Evolutionary conservation across 1,140 invertebrate species (phyloP).

Genomic region (Drosophila pachea): DNA sequence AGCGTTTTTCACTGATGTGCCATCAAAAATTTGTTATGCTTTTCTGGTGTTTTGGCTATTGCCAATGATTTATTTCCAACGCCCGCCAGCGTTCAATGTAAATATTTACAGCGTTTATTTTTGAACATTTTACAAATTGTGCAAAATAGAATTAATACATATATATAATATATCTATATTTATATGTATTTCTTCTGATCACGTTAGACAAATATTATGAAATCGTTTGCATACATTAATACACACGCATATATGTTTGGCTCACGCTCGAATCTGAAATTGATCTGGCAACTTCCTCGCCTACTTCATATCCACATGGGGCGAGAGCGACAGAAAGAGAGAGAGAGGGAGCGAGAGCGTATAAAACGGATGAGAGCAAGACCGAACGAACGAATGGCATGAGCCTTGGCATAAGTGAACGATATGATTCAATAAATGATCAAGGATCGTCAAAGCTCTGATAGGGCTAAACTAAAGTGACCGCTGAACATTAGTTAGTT

Average conservation of each 20-base stretch:
- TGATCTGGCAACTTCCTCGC: too few relatives aligned
- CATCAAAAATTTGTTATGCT: conserved; percentile 2
- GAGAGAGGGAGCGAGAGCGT: too few relatives aligned
- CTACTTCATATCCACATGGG: too few relatives aligned
- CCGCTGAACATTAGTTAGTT: not conserved
- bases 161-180: conserved; percentile 18
- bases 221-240: conserved; percentile 29
- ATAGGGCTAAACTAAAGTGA: not conserved
- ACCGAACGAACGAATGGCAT: too few relatives aligned
- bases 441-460: not conserved
- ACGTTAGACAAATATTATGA: conserved; percentile 69
- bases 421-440: not conserved
- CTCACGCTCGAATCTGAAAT: not conserved
- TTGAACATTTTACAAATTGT: conserved; percentile 58
- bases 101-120: conserved; percentile 75
- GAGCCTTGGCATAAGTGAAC: not conserved
- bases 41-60: conserved; percentile 18
- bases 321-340: too few relatives aligned
- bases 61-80: conserved; percentile 39
- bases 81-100: conserved; percentile 55
- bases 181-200: conserved; percentile 41
- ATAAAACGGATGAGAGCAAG: too few relatives aligned
- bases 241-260: conserved; percentile 37
- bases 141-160: conserved; percentile 22
- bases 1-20: conserved; percentile 30